Base-by-base conservation (phyloP, 1,140 invertebrate genomes). In the Drosophila triauraria region DNA sequence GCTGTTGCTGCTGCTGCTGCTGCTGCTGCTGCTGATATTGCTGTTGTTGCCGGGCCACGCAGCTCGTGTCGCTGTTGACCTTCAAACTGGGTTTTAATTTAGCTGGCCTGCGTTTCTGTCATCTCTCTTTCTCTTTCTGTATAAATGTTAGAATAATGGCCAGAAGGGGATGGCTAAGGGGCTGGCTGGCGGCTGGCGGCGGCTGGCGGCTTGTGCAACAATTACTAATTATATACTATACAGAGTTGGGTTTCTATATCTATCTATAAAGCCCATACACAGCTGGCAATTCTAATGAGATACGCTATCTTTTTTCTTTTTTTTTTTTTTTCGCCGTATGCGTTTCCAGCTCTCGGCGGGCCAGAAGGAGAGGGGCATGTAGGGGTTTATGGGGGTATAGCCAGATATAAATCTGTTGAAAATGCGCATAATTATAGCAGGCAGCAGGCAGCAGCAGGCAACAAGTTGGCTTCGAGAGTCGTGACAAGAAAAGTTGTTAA, bases 401-500 rank as follows among this genome's bases (percentile, higher is more conserved):
- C 67, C 48, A 88, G 84, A 88, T 88, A 88, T 88, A 88, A 88
- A 88, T 88, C 84, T 88, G 78, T 90, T 88, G 84, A 88, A 88
- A 88, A 88, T 88, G 84, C 85, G 85, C 84, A 88, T 88, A 88
- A 88, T 88, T 88, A 88, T 90, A 88, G 78, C 83, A 79, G 67
- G 51, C 79, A 67, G 43, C 61, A 59, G 20, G 27, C 42, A 38
- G n/a, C 17, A 48, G 48, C 71, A 60, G 63, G 57, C 65, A 83
- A 68, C 59, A 63, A 59, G 64, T 62, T 57, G 71, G 67, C 51
- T 47, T 51, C 62, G 63, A 81, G 59, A 64, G 84, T 88, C 85
- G 85, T 88, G 85, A 88, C 85, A 88, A 81, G 85, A 88, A 88
- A 88, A 90, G 85, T 88, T 90, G 85, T 85, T 88, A 85, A 90